Conservation (phyloP, 2,888 invertebrate species). For the Smittia aterrima region DNA sequence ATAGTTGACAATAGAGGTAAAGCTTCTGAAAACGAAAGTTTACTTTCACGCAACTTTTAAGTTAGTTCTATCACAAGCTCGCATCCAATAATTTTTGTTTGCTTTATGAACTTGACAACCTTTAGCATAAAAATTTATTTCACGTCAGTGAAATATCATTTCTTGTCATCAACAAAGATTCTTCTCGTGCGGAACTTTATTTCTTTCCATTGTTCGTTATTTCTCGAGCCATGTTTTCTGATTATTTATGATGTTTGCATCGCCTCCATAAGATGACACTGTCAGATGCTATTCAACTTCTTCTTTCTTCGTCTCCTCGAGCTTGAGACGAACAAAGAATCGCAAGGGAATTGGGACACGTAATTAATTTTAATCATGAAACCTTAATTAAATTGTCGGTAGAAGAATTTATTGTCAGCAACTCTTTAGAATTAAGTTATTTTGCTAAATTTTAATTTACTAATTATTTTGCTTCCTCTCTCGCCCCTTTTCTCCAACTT, state of each 20-base stretch:
- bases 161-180: background rate
- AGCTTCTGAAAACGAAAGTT: too few species aligned
- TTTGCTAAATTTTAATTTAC: slow-evolving; percentile 31
- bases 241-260: slow-evolving; percentile 31
- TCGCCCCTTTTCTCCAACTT: background rate
- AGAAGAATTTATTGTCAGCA: background rate
- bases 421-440: slow-evolving; percentile 4
- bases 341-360: background rate
- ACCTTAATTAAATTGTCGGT: too few species aligned
- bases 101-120: too few species aligned
- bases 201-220: background rate
- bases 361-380: slow-evolving; percentile 17
- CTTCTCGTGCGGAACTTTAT: background rate
- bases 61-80: too few species aligned
- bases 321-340: background rate
- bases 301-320: background rate
- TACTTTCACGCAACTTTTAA: background rate
- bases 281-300: background rate
- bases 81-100: too few species aligned
- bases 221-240: slow-evolving; percentile 7
- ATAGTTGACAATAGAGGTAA: slow-evolving; percentile 72
- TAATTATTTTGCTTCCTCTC: slow-evolving; percentile 29
- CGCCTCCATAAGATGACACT: background rate
- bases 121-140: too few species aligned
- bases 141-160: too few species aligned